phyloP scores from a whole-genome alignment of 2,888 invertebrate genomes.

The Athalia cordata region DNA sequence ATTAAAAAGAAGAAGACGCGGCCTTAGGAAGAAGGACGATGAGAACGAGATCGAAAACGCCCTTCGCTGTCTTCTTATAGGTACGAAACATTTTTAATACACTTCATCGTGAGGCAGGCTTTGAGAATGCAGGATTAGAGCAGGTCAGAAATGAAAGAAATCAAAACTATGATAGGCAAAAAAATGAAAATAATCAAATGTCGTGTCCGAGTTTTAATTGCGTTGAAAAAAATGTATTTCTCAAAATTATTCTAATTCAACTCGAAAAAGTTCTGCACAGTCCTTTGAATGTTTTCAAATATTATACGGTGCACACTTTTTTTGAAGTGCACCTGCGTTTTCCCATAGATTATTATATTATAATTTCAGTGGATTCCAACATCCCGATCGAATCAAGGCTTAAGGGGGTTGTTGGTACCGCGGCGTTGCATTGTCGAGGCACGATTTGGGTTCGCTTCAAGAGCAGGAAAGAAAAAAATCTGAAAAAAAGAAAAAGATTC shows the following conservation, averaged over 20 bases:
- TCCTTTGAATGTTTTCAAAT: no score
- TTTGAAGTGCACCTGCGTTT: no score
- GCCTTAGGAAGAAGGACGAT: neutral
- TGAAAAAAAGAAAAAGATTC: conserved; percentile 8
- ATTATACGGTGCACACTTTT: no score
- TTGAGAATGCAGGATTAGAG: conserved; percentile 6
- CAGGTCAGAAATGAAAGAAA: conserved; percentile 5
- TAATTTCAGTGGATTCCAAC: no score
- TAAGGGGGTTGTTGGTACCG: conserved; percentile 1
- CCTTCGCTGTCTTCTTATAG: neutral
- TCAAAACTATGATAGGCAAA: no score
- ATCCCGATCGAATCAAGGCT: no score
- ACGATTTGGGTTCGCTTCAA: conserved; percentile 28
- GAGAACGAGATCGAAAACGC: neutral
- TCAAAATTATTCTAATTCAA: no score
- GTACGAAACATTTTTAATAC: neutral
- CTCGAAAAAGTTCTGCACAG: no score
- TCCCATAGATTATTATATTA: no score
- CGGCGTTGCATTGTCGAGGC: conserved; percentile 22
- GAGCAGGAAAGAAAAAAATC: neutral
- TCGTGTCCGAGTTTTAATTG: neutral
- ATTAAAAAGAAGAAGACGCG: neutral
- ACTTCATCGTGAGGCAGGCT: neutral
- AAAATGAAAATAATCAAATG: neutral
- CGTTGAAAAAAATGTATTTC: neutral